Conservation (phyloP, 2,888 invertebrate species). For the Suillia variegata region DNA sequence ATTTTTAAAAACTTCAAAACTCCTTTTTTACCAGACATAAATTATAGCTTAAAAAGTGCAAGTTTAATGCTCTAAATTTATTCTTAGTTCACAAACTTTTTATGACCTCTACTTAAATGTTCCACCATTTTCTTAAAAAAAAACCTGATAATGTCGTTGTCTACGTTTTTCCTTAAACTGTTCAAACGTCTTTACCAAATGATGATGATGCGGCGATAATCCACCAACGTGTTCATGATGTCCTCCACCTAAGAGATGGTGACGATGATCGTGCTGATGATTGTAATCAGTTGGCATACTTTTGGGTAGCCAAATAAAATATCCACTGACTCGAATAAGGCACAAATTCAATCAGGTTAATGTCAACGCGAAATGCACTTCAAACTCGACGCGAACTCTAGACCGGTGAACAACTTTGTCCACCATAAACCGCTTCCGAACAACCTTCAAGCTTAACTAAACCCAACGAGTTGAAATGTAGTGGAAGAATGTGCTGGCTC, state of each 20-base stretch:
- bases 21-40: no score
- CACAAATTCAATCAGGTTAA: no score
- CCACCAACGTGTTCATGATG: constrained; percentile 41
- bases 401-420: constrained; percentile 23
- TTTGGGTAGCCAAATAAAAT: constrained; percentile 11
- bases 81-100: no score
- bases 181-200: no score
- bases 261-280: constrained; percentile 50
- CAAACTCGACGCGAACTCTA: background rate
- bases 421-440: constrained; percentile 26
- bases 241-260: constrained; percentile 45
- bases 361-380: background rate
- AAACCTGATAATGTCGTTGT: no score
- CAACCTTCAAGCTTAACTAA: constrained; percentile 17
- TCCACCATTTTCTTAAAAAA: no score
- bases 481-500: background rate
- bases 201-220: constrained; percentile 57
- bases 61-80: no score
- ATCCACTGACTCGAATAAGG: background rate
- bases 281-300: constrained; percentile 48
- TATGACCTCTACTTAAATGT: no score
- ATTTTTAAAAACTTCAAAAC: no score
- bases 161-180: no score
- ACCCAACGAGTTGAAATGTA: background rate
- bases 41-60: no score